Evolutionary conservation across 2,113 vertebrate species (phyloP), one percentile per base, ranked within the genome.

Genomic region (Brachionichthys hirsutus): DNA sequence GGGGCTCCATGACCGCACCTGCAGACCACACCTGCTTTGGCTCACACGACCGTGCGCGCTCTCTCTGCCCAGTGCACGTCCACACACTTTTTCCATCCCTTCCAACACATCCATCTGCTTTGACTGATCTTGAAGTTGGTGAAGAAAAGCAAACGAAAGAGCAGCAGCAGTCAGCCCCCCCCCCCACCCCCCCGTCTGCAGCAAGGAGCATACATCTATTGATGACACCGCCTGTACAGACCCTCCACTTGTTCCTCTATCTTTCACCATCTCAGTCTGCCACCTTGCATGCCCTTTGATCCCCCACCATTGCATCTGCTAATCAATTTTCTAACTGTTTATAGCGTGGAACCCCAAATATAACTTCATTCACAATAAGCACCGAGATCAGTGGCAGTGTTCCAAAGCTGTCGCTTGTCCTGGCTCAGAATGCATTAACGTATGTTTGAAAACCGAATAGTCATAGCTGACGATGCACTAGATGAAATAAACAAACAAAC

Each of bases 361-460:
- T 13, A 68, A 81, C 62, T 78, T 81, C 53, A 81, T 80, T 77
- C 71, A 67, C 62, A 65, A 56, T 38, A n/a, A 44, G 54, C 17
- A 15, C 47, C 54, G 48, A 49, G 55, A 74, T 67, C 68, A 44
- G 57, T 53, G 34, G 65, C 64, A 40, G 44, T 22, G 65, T 46
- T 53, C 42, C 51, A 59, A 62, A 18, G 60, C 69, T 34, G 24
- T 41, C 56, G 17, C 50, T 62, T 69, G 69, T 69, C 59, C 43
- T 18, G 40, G 45, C 61, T 54, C 35, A 52, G 62, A 35, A 6
- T 54, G 80, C 72, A 85, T 81, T 70, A 65, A 59, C 77, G 79
- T 70, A 53, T 52, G 58, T 80, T 73, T 83, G 70, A 81, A 73
- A 80, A 73, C 13, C 38, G 34, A 73, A 69, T 56, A 57, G 76